These are phyloP conservation scores for Darevskia nairensis DNA, from an alignment of 2,797 vertebrate species.

Conservation along the genomic window DNA sequence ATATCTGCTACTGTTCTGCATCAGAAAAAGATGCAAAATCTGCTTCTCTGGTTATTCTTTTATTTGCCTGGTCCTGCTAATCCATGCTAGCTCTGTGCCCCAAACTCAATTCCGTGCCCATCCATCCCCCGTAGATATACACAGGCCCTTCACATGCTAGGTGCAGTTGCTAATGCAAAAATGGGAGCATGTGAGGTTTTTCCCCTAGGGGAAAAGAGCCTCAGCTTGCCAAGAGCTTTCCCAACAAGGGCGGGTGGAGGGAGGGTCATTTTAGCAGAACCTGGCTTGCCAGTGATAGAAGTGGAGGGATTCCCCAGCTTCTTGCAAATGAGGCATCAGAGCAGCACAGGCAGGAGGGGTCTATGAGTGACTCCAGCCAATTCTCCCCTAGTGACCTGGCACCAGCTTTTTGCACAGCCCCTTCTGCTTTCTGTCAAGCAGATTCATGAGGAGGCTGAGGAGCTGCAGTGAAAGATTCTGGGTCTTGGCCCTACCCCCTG, in stretches of 20 bases:
- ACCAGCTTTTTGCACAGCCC: background rate
- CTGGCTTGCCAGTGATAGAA: background rate
- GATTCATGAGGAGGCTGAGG: background rate
- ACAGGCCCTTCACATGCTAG: background rate
- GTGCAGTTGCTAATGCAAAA: background rate
- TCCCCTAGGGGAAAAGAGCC: background rate
- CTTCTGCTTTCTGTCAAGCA: constrained; percentile 1
- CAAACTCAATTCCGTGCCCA: background rate
- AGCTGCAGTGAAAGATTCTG: background rate
- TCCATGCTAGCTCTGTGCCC: background rate
- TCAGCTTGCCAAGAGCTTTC: background rate
- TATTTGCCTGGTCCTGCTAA: background rate
- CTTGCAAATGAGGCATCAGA: background rate
- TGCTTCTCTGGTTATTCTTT: background rate
- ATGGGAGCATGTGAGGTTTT: background rate
- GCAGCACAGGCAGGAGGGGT: background rate
- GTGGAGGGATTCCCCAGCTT: background rate
- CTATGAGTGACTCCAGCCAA: background rate
- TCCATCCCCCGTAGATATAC: background rate
- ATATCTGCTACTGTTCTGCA: background rate
- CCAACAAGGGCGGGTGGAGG: background rate
- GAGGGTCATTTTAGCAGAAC: background rate
- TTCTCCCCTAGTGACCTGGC: background rate
- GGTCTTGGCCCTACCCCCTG: background rate
- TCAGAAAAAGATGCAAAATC: background rate